Percentiles rank a stretch among this genome's conserved stretches.
Conservation (phyloP, 2,113 vertebrate species). For the Shinisaurus crocodilurus region DNA sequence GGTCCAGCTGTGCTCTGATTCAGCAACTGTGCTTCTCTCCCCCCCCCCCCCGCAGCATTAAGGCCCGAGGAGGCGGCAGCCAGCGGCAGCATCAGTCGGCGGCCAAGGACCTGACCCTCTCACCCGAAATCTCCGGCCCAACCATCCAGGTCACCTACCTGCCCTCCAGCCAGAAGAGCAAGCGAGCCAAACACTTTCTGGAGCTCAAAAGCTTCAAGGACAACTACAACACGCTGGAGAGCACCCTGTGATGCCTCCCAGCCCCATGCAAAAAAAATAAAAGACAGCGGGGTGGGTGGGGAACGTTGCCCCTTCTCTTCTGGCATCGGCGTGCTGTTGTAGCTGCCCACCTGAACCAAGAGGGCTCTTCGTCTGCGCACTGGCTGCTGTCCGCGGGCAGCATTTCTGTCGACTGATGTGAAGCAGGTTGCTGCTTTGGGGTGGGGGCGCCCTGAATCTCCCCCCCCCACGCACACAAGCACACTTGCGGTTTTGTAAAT, state of each 20-base stretch:
- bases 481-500: neutral
- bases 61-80: constrained; percentile 74
- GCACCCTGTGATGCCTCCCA: constrained; percentile 81
- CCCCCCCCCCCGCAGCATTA: constrained; percentile 66
- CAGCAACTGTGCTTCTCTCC: neutral
- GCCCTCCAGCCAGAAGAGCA: constrained; percentile 90
- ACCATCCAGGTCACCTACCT: constrained; percentile 94
- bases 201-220: constrained; percentile 99
- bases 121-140: constrained; percentile 72
- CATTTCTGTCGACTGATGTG: neutral
- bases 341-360: neutral
- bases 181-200: constrained; percentile 93
- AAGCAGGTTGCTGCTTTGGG: neutral
- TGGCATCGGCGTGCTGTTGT: rapidly evolving
- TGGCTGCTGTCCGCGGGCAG: neutral
- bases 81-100: constrained; percentile 89
- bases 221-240: constrained; percentile 97
- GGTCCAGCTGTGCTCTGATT: neutral
- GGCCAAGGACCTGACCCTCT: constrained; percentile 90
- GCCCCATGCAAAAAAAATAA: neutral
- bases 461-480: neutral
- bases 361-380: neutral
- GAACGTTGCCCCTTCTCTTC: too few species aligned
- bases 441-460: rapidly evolving
- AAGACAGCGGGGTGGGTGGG: too few species aligned